These are phyloP conservation scores for Candidula unifasciata DNA, from an alignment of 2,888 invertebrate genomes.

Conservation along the genomic window DNA sequence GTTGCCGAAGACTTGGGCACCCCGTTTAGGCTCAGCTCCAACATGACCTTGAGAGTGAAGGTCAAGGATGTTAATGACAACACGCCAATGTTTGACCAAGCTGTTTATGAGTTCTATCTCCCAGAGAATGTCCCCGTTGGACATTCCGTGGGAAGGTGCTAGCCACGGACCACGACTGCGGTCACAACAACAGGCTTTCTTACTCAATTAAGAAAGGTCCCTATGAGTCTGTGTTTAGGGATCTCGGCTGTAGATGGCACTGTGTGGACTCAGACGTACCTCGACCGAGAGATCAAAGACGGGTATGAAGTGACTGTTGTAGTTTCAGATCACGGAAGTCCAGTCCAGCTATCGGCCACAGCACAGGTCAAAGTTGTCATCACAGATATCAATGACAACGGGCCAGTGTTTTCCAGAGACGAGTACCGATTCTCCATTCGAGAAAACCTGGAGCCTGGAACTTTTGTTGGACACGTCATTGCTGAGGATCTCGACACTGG, in stretches of 20 bases:
- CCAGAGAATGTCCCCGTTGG: conserved; percentile 88
- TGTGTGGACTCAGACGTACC: conserved; percentile 88
- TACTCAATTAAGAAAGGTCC: conserved; percentile 72
- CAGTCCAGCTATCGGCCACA: conserved; percentile 62
- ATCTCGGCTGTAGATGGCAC: conserved; percentile 92
- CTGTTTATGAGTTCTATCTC: conserved; percentile 87
- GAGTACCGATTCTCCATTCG: conserved; percentile 91
- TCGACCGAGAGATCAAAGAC: conserved; percentile 83
- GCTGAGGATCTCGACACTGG: conserved; percentile 71
- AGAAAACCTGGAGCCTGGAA: conserved; percentile 68
- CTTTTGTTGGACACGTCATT: conserved; percentile 65
- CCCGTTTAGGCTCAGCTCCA: conserved; percentile 86
- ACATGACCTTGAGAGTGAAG: conserved; percentile 90
- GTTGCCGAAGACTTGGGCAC: conserved; percentile 90
- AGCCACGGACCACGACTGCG: conserved; percentile 88
- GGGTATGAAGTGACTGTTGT: conserved; percentile 65
- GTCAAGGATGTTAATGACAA: conserved; percentile 96
- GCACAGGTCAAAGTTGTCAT: conserved; percentile 65
- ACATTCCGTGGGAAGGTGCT: conserved; percentile 82
- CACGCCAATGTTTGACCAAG: conserved; percentile 84
- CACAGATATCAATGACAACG: conserved; percentile 73
- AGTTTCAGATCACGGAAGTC: conserved; percentile 72
- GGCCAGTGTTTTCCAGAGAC: conserved; percentile 81
- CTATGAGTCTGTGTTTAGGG: conserved; percentile 85
- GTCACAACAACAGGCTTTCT: conserved; percentile 82